Evolutionary conservation across 1,140 invertebrate genomes (phyloP), one percentile per base, ranked within the genome.

Genomic region (Zaprionus davidi): DNA sequence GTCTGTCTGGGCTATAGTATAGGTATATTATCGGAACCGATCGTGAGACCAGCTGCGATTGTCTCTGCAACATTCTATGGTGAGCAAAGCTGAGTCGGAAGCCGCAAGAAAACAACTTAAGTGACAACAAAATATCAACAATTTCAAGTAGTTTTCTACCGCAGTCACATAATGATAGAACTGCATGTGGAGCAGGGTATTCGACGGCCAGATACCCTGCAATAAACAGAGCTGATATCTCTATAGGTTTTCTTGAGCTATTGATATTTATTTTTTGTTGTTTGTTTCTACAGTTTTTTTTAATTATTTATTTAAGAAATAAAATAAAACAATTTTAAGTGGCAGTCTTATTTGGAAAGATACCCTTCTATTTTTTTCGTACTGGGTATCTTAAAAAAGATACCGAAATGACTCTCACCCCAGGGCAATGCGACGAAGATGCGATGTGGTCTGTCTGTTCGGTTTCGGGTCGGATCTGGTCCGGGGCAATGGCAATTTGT

Each of bases 401-500:
- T 13, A 51, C 46, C 46, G 3, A 51, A 24, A 20, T 22, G 20
- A 51, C 20, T 20, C 46, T 51, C 4, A 51, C 46, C 46, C 20
- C 64, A 53, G 28, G 59, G 44, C 46, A 76, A 46, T 41, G 31
- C 36, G 46, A 53, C 13, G 51, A 53, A 15, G 53, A 56, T 31
- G 62, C 31, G 49, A 51, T 51, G 49, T 49, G 31, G 62, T 53
- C 31, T 24, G 46, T 53, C 59, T 46, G 9, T 24, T 60, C 57
- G 64, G 22, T 69, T 62, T 24, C 51, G 65, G 46, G 9, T 64
- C 53, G 55, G n/a, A 46, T 46, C 41, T 46, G 41, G 41, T 46
- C n/a, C 6, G 41, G 41, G 57, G 60, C 71, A 78, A 79, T 80
- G 74, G 78, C 78, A 88, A 88, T 88, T 88, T 90, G 85, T 88